Conservation (phyloP, 2,113 vertebrate species). For the Ammospiza caudacuta region DNA sequence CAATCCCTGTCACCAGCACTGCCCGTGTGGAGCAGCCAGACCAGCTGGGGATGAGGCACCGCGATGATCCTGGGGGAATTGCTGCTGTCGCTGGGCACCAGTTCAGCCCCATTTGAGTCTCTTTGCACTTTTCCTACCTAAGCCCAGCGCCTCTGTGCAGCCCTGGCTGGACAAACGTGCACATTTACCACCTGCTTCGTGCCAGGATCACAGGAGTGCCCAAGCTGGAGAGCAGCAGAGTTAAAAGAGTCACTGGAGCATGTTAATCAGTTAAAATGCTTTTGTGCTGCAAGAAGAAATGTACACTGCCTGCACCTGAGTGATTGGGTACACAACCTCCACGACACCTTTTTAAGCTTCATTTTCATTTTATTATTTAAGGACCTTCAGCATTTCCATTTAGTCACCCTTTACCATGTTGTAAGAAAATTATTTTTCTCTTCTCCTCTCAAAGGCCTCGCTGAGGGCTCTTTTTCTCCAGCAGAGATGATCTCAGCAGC, state of each 20-base stretch:
- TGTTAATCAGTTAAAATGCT: not conserved
- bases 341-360: not conserved
- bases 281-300: not conserved
- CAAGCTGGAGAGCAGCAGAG: not conserved
- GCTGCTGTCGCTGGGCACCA: not conserved
- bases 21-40: not conserved
- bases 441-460: not conserved
- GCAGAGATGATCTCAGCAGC: not conserved
- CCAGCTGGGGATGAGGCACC: rapidly evolving
- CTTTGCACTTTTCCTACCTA: not conserved
- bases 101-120: not conserved
- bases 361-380: not conserved
- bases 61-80: rapidly evolving
- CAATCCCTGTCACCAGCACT: not conserved
- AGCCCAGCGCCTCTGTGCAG: not conserved
- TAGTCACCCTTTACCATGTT: not conserved
- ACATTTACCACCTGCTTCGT: not conserved
- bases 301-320: not conserved
- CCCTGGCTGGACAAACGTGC: not conserved
- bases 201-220: not conserved
- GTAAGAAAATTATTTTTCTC: not conserved
- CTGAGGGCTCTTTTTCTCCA: rapidly evolving
- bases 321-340: not conserved
- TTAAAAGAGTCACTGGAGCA: not conserved
- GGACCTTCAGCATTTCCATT: not conserved